These are phyloP conservation scores for Nestor notabilis DNA, from an alignment of 2,113 vertebrate species.

Conservation along the genomic window DNA sequence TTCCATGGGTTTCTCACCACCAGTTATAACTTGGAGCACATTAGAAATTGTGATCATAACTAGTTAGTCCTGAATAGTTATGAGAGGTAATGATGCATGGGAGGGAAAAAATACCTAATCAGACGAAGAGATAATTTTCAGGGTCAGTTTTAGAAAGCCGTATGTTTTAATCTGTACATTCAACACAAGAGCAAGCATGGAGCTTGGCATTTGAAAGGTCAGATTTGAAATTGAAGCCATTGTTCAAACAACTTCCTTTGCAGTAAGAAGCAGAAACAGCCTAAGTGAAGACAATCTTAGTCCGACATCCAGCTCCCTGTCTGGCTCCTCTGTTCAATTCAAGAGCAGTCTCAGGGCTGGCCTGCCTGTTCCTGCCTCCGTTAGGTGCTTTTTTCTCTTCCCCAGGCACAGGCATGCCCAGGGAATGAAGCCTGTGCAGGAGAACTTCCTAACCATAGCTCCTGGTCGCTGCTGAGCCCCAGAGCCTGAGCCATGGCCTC, in stretches of 20 bases:
- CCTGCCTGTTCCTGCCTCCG: background rate
- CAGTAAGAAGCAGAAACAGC: background rate
- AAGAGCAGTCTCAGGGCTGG: background rate
- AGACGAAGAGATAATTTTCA: background rate
- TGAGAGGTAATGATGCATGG: background rate
- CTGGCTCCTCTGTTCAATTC: background rate
- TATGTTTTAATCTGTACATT: background rate
- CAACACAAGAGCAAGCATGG: background rate
- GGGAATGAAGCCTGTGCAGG: background rate
- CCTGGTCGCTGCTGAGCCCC: background rate
- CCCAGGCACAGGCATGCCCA: rapidly evolving
- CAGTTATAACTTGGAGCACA: background rate
- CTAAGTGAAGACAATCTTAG: background rate
- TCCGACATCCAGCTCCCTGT: background rate
- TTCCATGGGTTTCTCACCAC: background rate
- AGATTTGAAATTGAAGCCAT: background rate
- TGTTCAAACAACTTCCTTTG: background rate
- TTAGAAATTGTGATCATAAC: background rate
- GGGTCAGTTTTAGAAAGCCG: background rate
- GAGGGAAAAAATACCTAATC: background rate
- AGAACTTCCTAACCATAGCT: background rate
- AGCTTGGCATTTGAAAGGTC: conserved; percentile 16
- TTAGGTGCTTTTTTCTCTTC: background rate
- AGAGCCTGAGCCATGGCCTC: background rate
- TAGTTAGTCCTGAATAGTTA: background rate